Evolutionary conservation across 2,888 invertebrate species (phyloP).

Genomic region (Temnothorax unifasciatus): DNA sequence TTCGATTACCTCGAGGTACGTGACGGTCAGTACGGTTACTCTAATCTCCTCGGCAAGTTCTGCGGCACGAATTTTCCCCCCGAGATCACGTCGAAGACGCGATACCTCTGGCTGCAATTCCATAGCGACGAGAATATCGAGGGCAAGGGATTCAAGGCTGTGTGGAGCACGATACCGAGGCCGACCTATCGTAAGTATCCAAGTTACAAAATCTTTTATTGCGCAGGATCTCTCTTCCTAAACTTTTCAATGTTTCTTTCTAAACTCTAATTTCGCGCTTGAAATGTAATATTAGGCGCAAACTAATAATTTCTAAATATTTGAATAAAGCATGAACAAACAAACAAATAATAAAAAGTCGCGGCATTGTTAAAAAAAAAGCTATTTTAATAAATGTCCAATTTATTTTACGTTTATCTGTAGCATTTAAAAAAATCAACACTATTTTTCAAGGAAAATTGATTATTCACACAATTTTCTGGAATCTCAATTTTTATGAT

Average conservation of each 20-base stretch:
- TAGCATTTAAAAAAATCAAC: neutral
- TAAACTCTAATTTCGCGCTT: neutral
- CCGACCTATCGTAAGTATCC: slow-evolving; percentile 88
- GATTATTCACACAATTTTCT: neutral
- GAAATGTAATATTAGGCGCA: neutral
- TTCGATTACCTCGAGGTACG: slow-evolving; percentile 94
- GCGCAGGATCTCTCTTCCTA: neutral
- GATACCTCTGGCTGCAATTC: slow-evolving; percentile 92
- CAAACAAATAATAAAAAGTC: neutral
- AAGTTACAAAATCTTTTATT: slow-evolving; percentile 4
- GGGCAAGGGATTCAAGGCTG: slow-evolving; percentile 92
- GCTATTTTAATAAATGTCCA: neutral
- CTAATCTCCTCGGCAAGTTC: slow-evolving; percentile 89
- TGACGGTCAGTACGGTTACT: slow-evolving; percentile 93
- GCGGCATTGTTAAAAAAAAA: neutral
- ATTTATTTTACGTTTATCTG: neutral
- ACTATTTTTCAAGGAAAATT: neutral
- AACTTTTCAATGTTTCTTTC: neutral
- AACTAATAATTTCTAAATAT: neutral
- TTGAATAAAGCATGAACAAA: neutral
- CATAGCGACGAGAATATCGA: slow-evolving; percentile 94
- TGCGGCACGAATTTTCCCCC: slow-evolving; percentile 92
- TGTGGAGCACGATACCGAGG: slow-evolving; percentile 90
- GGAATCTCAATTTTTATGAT: neutral
- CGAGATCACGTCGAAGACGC: slow-evolving; percentile 91